phyloP scores from a whole-genome alignment of 2,797 vertebrate genomes.

The Mallotus villosus region DNA sequence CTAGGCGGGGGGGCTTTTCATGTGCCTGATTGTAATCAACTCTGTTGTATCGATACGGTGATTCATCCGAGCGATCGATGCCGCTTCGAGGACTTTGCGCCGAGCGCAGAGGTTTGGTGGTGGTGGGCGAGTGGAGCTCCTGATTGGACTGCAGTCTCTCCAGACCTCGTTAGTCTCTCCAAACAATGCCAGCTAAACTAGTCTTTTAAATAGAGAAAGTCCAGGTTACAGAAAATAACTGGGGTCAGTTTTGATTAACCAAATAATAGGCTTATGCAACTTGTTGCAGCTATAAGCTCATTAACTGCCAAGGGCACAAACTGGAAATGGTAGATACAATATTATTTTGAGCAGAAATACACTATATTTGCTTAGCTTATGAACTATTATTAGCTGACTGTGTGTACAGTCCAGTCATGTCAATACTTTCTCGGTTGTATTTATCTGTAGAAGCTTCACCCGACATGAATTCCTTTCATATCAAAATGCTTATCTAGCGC shows the following conservation, averaged over 20 bases:
- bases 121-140: neutral
- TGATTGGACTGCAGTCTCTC: neutral
- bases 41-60: slow-evolving; percentile 61
- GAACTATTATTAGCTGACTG: too few relatives aligned
- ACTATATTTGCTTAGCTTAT: too few relatives aligned
- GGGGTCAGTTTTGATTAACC: too few relatives aligned
- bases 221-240: neutral
- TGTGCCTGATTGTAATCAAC: slow-evolving; percentile 66
- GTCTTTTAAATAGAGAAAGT: neutral
- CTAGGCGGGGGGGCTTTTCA: slow-evolving; percentile 45
- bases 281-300: too few relatives aligned
- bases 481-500: neutral
- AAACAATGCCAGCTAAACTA: neutral
- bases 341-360: too few relatives aligned
- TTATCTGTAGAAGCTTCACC: neutral
- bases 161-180: neutral
- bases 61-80: slow-evolving; percentile 65
- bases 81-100: slow-evolving; percentile 48
- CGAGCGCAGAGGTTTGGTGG: slow-evolving; percentile 38
- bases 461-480: neutral
- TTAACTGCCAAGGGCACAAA: too few relatives aligned
- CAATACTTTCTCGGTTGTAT: neutral
- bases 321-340: too few relatives aligned
- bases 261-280: too few relatives aligned
- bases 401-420: neutral